phyloP scores from a whole-genome alignment of 2,113 vertebrate species.

The Lanius collurio region DNA sequence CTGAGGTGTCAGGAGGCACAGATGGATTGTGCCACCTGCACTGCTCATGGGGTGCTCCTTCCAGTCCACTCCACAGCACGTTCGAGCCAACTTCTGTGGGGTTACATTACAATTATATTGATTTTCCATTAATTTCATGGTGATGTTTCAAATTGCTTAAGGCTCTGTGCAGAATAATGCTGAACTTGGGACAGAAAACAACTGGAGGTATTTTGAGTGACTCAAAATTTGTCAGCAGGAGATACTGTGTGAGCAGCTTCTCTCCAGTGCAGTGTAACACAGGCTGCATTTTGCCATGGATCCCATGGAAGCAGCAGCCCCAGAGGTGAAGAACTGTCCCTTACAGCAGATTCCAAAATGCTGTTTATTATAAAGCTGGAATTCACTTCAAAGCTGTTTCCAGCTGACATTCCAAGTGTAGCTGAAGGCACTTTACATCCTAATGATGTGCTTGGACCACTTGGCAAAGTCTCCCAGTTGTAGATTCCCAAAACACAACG shows the following conservation, averaged over 20 bases:
- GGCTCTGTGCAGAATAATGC: background rate
- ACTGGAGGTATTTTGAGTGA: background rate
- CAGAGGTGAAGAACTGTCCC: background rate
- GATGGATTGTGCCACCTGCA: background rate
- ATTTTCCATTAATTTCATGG: constrained; percentile 5
- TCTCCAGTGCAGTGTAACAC: fast-evolving
- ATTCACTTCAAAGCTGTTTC: background rate
- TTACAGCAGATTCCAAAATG: background rate
- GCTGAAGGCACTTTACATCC: background rate
- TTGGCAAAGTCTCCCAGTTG: background rate
- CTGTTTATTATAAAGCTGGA: background rate
- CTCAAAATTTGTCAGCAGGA: background rate
- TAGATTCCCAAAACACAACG: background rate
- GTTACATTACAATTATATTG: background rate
- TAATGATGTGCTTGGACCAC: background rate
- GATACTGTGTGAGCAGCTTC: background rate
- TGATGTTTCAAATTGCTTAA: background rate
- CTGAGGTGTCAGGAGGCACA: background rate
- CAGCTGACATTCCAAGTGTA: background rate
- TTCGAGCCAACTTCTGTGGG: background rate
- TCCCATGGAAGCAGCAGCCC: background rate
- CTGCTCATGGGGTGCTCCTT: background rate
- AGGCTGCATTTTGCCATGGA: background rate
- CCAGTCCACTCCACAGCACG: background rate
- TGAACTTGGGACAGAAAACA: background rate